phyloP scores from a whole-genome alignment of 2,797 vertebrate genomes.

The Otolemur crassicaudatus region DNA sequence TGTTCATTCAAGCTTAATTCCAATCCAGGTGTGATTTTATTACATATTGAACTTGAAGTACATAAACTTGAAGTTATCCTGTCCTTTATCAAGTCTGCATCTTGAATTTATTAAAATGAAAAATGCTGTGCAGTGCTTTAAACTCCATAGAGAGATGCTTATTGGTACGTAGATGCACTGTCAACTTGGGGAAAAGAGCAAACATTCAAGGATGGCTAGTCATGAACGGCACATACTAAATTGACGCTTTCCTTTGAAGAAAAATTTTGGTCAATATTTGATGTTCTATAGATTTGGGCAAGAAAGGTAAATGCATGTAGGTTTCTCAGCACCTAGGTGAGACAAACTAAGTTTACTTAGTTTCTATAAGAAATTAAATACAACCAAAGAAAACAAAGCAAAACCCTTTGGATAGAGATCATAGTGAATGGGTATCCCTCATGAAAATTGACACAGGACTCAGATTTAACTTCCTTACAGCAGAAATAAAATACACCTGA shows the following conservation, averaged over 20 bases:
- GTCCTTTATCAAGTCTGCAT: not conserved
- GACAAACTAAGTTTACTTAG: conserved; percentile 13
- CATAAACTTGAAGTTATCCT: not conserved
- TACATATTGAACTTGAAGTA: not conserved
- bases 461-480: not conserved
- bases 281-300: conserved; percentile 53
- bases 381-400: not conserved
- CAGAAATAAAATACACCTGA: not conserved
- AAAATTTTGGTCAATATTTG: conserved; percentile 57
- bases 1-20: not conserved
- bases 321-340: not conserved
- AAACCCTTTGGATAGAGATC: not conserved
- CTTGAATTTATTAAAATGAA: not conserved
- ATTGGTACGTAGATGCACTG: not conserved
- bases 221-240: not conserved
- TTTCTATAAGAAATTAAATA: conserved; percentile 49
- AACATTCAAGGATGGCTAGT: conserved; percentile 18
- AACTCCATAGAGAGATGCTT: not conserved
- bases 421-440: too few relatives aligned
- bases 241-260: conserved; percentile 55
- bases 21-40: not conserved
- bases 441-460: not conserved
- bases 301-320: conserved; percentile 37
- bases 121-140: not conserved
- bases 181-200: conserved; percentile 19